Conservation (phyloP, 2,888 invertebrate species). For the Trachelus iudaicus region DNA sequence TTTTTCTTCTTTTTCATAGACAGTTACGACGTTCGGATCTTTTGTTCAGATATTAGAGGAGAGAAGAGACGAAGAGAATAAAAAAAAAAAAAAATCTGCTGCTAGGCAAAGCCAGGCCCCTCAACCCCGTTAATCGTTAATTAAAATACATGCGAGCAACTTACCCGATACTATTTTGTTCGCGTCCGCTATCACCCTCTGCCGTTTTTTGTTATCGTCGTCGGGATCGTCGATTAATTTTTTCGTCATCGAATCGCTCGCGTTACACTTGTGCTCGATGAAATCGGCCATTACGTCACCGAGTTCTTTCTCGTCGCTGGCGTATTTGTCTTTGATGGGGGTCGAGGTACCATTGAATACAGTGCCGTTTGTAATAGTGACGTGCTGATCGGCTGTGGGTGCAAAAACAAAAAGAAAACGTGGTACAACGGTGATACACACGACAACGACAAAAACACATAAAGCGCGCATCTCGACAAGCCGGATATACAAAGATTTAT, state of each 20-base stretch:
- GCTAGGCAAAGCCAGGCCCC: conserved; percentile 59
- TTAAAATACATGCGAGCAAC: conserved; percentile 30
- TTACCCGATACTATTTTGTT: conserved; percentile 62
- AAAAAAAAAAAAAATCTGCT: conserved; percentile 24
- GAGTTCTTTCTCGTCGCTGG: conserved; percentile 63
- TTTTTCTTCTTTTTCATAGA: too few relatives aligned
- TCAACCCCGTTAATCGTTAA: conserved; percentile 50
- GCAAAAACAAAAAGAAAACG: conserved; percentile 26
- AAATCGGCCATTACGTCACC: conserved; percentile 62
- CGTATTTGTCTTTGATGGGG: conserved; percentile 65
- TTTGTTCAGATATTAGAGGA: too few relatives aligned
- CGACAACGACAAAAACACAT: background rate
- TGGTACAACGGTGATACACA: conserved; percentile 5
- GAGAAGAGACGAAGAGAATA: too few relatives aligned
- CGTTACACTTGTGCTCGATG: conserved; percentile 58
- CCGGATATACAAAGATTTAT: background rate
- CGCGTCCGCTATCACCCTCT: conserved; percentile 60
- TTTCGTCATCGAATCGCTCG: conserved; percentile 58
- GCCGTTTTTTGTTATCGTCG: conserved; percentile 58
- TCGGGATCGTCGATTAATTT: conserved; percentile 51
- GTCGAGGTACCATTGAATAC: conserved; percentile 65
- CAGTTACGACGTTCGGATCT: too few relatives aligned
- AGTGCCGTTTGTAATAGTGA: conserved; percentile 64
- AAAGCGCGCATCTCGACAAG: background rate
- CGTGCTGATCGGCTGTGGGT: conserved; percentile 63